These are phyloP conservation scores for Diprion similis DNA, from an alignment of 1,140 invertebrate genomes.

Conservation along the genomic window DNA sequence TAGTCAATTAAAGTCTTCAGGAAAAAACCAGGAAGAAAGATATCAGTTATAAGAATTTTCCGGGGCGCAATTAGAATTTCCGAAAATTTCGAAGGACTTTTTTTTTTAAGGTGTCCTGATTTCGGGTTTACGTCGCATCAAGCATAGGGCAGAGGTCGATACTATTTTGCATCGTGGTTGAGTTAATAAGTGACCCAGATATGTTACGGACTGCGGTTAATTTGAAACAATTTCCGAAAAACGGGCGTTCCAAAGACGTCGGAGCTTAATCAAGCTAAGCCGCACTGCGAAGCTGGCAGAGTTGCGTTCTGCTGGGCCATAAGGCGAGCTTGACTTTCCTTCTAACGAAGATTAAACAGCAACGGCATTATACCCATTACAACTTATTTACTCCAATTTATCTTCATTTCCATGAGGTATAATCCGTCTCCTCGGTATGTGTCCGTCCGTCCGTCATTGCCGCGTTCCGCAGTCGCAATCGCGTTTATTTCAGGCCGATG, in stretches of 20 bases:
- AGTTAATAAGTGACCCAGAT: not conserved
- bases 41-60: too few relatives aligned
- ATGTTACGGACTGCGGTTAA: not conserved
- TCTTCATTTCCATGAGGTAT: conserved; percentile 42
- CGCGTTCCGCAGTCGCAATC: conserved; percentile 6
- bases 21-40: too few relatives aligned
- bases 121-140: too few relatives aligned
- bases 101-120: too few relatives aligned
- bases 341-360: conserved; percentile 43
- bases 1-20: too few relatives aligned
- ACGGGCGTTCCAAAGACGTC: not conserved
- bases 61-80: too few relatives aligned
- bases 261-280: not conserved
- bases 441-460: not conserved
- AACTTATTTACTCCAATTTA: conserved; percentile 48
- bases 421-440: conserved; percentile 20
- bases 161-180: too few relatives aligned
- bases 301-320: too few relatives aligned
- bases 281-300: not conserved
- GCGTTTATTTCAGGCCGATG: not conserved
- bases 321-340: not conserved
- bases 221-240: conserved; percentile 1
- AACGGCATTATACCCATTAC: conserved; percentile 45
- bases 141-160: too few relatives aligned
- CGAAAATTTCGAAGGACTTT: too few relatives aligned